A percentile compares a stretch with the other conserved stretches of the same genome.
These are phyloP conservation scores for Sebastes vulpes DNA, from an alignment of 2,797 vertebrate species.

Conservation along the genomic window DNA sequence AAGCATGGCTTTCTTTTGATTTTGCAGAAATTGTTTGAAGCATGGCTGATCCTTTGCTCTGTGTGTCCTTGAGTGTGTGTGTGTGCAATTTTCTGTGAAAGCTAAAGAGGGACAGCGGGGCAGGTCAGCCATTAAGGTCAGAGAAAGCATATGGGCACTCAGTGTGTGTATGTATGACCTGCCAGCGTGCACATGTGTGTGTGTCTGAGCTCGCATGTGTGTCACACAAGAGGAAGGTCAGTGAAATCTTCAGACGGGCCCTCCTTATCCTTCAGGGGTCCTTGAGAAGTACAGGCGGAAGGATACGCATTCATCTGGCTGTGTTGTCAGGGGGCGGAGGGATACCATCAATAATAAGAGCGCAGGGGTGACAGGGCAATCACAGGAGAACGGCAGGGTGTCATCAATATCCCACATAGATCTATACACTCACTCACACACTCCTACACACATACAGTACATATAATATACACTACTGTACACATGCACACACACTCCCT, in stretches of 20 bases:
- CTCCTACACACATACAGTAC: constrained; percentile 6
- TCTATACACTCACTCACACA: constrained; percentile 47
- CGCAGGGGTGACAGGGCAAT: constrained; percentile 86
- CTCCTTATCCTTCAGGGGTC: constrained; percentile 88
- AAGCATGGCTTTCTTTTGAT: constrained; percentile 78
- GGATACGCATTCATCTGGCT: constrained; percentile 88
- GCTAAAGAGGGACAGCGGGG: constrained; percentile 66
- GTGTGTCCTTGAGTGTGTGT: constrained; percentile 59
- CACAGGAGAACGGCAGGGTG: constrained; percentile 84
- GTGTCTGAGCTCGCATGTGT: constrained; percentile 23
- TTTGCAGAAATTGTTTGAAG: constrained; percentile 75
- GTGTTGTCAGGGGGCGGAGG: constrained; percentile 85
- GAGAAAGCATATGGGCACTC: constrained; percentile 69
- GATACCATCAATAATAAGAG: constrained; percentile 89
- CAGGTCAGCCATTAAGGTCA: constrained; percentile 76
- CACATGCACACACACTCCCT: constrained; percentile 34
- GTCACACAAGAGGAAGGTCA: constrained; percentile 66
- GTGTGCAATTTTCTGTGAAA: constrained; percentile 26
- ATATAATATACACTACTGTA: constrained; percentile 30
- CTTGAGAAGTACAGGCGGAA: constrained; percentile 86
- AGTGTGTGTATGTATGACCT: constrained; percentile 57
- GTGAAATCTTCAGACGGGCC: constrained; percentile 68
- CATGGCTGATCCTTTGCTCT: constrained; percentile 51
- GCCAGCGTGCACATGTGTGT: constrained; percentile 12
- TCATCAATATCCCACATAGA: constrained; percentile 86